Evolutionary conservation across 2,113 vertebrate genomes (phyloP).

Genomic region (Periophthalmus modestus): DNA sequence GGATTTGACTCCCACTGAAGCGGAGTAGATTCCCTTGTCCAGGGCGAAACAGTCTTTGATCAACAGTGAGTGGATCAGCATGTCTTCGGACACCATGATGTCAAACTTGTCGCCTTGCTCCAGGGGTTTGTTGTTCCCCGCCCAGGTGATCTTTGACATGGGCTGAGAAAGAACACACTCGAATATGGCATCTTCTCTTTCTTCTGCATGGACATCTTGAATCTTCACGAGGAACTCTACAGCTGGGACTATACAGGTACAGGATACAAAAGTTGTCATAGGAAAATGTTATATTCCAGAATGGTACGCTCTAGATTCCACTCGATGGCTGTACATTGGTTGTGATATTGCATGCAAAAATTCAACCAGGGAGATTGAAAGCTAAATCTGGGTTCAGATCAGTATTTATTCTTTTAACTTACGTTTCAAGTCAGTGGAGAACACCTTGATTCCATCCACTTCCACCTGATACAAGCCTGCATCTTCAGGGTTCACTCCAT

Average conservation of each 20-base stretch:
- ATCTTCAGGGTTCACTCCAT: constrained; percentile 80
- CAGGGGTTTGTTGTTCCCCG: constrained; percentile 74
- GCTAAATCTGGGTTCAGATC: not conserved
- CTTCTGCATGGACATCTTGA: constrained; percentile 72
- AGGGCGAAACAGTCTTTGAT: constrained; percentile 73
- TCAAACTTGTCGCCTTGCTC: constrained; percentile 77
- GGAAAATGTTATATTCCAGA: not conserved
- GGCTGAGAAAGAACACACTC: constrained; percentile 78
- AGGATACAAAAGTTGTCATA: not conserved
- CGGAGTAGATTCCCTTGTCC: constrained; percentile 85
- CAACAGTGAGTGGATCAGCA: constrained; percentile 81
- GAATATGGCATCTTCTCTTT: constrained; percentile 79
- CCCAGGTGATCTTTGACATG: constrained; percentile 77
- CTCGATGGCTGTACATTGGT: not conserved
- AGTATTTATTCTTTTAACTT: constrained; percentile 23
- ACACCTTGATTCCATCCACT: constrained; percentile 83
- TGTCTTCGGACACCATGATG: constrained; percentile 79
- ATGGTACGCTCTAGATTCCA: too few relatives aligned
- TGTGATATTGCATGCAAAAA: too few relatives aligned
- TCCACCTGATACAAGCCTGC: constrained; percentile 86
- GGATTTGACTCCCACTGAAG: constrained; percentile 73
- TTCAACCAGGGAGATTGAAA: too few relatives aligned
- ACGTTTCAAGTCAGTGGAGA: constrained; percentile 86
- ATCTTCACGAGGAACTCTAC: constrained; percentile 78
- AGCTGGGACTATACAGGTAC: constrained; percentile 72